Evolutionary conservation across 2,113 vertebrate genomes (phyloP), one percentile per base, ranked within the genome.

Genomic region (Malurus melanocephalus): DNA sequence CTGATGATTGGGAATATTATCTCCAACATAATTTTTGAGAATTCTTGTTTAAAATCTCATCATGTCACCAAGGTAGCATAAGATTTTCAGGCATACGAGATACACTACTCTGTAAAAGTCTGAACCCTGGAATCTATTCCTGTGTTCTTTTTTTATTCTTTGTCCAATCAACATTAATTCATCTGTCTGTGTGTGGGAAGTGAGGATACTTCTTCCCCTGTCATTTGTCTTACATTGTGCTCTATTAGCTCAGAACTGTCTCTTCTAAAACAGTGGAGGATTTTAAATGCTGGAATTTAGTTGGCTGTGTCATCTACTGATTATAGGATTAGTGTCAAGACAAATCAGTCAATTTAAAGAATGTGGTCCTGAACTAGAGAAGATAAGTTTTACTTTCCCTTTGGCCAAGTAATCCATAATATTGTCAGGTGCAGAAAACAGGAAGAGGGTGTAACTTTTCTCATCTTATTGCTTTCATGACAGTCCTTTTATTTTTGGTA

Each of bases 341-440:
- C 46, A 92, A 75, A 87, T 94, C 84, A 80, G 20, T 87, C 69
- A 62, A 18, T 90, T 73, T 85, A 85, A 94, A 90, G 62, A 90
- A 80, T 71, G 35, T 59, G 45, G 18, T 80, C 45, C 40, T 82
- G 78, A 89, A 45, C 64, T 82, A 62, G 38, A 76, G 76, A 85
- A 92, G 69, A 45, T 90, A 88, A 86, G 38, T 88, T 86, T 93
- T 90, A 86, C 84, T 92, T 91, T 93, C 48, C n/a, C 27, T 86
- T 64, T 74, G 81, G 77, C 53, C 23, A 69, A 80, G 64, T 62
- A 80, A 85, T 92, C 78, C 71, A 62, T 93, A 88, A 43, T 76
- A 28, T 79, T 91, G 64, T 77, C 75, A 90, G 59, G 55, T 66
- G n/a, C 1, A 66, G 62, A 73, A 82, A 90, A 73, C 16, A 69